These are phyloP conservation scores for Drosophila pseudotakahashii DNA, from an alignment of 2,888 invertebrate genomes.

Conservation along the genomic window DNA sequence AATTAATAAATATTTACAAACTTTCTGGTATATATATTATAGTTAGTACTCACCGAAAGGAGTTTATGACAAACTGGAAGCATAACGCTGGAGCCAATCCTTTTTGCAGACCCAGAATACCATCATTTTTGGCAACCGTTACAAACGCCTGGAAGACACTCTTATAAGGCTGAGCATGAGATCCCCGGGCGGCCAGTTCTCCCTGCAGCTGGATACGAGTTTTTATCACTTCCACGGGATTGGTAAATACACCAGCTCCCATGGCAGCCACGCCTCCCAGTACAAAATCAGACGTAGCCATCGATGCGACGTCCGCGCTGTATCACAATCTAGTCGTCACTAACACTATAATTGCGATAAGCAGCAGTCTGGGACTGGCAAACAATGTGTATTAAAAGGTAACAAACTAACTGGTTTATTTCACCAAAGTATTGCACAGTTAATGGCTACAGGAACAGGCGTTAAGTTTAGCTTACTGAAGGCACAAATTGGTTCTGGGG, in stretches of 20 bases:
- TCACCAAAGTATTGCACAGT: conserved; percentile 67
- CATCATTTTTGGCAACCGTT: conserved; percentile 92
- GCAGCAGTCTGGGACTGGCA: conserved; percentile 1
- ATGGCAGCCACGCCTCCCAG: conserved; percentile 91
- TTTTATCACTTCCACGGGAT: conserved; percentile 93
- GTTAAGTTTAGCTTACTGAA: conserved; percentile 34
- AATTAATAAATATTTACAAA: background rate
- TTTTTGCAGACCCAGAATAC: conserved; percentile 90
- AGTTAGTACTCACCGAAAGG: conserved; percentile 82
- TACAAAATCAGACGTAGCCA: conserved; percentile 81
- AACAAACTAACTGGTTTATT: conserved; percentile 67
- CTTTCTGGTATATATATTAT: background rate
- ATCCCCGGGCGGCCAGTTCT: conserved; percentile 90
- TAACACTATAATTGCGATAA: conserved; percentile 21
- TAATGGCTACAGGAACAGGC: conserved; percentile 54
- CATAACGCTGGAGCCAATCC: conserved; percentile 94
- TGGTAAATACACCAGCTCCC: conserved; percentile 93
- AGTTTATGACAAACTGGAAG: conserved; percentile 95
- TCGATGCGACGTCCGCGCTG: conserved; percentile 33
- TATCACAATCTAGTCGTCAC: conserved; percentile 16
- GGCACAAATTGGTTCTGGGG: conserved; percentile 38
- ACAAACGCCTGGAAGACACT: conserved; percentile 92
- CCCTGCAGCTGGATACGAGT: conserved; percentile 95
- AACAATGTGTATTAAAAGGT: conserved; percentile 9
- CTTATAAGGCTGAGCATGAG: conserved; percentile 89